A percentile compares a stretch with the other conserved stretches of the same genome.
Conservation (phyloP, 2,113 vertebrate genomes). For the Ailuropoda melanoleuca region DNA sequence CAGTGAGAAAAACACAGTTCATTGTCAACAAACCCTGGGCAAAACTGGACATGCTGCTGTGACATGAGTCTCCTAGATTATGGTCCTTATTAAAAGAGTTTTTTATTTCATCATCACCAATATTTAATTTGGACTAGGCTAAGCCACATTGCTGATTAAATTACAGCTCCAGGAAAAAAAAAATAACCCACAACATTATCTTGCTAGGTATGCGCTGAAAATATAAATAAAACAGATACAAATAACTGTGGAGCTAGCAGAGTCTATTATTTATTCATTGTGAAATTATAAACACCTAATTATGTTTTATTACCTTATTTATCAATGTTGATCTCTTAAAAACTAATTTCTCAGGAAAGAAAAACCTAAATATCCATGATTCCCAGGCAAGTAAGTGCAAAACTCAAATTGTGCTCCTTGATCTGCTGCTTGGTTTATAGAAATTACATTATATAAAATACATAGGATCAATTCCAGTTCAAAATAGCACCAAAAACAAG, state of each 20-base stretch:
- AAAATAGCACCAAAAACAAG: slow-evolving; percentile 29
- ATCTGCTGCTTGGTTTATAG: background rate
- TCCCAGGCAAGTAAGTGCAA: slow-evolving; percentile 31
- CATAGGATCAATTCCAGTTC: background rate
- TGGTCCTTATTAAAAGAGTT: slow-evolving; percentile 73
- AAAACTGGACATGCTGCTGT: slow-evolving; percentile 16
- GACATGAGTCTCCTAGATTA: slow-evolving; percentile 61
- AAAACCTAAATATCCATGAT: background rate
- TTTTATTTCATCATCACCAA: slow-evolving; percentile 66
- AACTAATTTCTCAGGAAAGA: slow-evolving; percentile 54
- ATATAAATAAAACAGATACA: slow-evolving; percentile 64
- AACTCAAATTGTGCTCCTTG: background rate
- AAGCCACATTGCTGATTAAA: slow-evolving; percentile 69
- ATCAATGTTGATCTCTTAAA: slow-evolving; percentile 64
- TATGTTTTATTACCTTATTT: slow-evolving; percentile 69
- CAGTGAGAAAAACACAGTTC: background rate
- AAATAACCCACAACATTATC: background rate
- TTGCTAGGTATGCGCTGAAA: slow-evolving; percentile 46
- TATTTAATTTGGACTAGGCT: slow-evolving; percentile 74
- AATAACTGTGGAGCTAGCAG: slow-evolving; percentile 18
- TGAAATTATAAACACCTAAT: slow-evolving; percentile 71
- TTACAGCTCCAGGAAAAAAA: slow-evolving; percentile 49
- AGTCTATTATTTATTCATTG: slow-evolving; percentile 71
- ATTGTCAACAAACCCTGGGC: slow-evolving; percentile 46
- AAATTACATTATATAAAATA: slow-evolving; percentile 15